Evolutionary conservation across 30 jellyfish, hydroid and myxozoan genomes (phyloP).

Genomic region (Nemopilema nomurai): DNA sequence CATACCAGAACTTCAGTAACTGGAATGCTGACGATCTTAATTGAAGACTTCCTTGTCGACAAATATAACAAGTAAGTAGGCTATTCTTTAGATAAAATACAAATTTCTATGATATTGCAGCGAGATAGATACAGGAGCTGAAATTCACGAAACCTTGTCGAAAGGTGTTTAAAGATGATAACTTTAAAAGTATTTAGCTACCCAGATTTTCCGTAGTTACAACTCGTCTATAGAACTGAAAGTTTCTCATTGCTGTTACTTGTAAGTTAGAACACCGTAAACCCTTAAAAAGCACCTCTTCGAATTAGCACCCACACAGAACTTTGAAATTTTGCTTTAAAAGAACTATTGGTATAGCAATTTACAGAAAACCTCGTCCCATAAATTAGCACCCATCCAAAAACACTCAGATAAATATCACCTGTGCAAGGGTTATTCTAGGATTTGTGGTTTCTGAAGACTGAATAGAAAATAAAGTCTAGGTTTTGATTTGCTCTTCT

Average conservation of each 20-base stretch:
- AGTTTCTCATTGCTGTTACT: background rate
- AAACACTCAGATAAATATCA: too few species aligned
- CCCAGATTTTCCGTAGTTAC: background rate
- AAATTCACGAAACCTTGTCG: background rate
- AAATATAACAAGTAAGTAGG: conserved; percentile 26
- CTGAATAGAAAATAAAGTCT: background rate
- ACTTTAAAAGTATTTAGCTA: background rate
- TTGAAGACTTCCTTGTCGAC: conserved; percentile 29
- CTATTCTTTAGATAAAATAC: background rate
- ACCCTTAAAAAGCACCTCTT: background rate
- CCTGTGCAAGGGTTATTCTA: too few species aligned
- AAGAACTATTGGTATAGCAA: background rate
- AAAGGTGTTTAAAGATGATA: background rate
- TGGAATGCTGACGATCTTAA: conserved; percentile 38
- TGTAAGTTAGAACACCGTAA: background rate
- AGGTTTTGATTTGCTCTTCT: background rate
- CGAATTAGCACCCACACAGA: background rate
- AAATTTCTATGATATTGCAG: background rate
- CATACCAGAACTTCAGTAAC: conserved; percentile 35
- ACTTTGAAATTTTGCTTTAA: background rate
- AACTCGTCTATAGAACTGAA: background rate
- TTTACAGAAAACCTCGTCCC: background rate
- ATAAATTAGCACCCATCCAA: background rate
- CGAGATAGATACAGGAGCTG: background rate
- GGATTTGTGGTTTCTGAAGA: too few species aligned